phyloP scores from a whole-genome alignment of 2,888 invertebrate genomes.

The Meloe dianella region DNA sequence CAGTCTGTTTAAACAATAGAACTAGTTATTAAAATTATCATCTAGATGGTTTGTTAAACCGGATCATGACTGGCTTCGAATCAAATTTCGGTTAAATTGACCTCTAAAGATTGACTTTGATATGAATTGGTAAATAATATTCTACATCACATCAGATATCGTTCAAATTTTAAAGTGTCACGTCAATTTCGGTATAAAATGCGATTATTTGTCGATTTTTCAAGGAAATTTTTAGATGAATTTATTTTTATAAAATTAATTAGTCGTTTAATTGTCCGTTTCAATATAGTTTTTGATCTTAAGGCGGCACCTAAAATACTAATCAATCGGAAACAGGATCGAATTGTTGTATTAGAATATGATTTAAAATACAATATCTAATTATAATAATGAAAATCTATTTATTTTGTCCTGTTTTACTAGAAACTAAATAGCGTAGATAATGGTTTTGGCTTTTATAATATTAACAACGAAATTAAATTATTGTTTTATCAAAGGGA shows the following conservation, averaged over 20 bases:
- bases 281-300: too few relatives aligned
- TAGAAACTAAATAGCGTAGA: neutral
- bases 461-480: neutral
- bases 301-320: too few relatives aligned
- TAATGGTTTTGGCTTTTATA: slow-evolving; percentile 3
- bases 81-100: slow-evolving; percentile 1
- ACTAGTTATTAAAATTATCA: too few relatives aligned
- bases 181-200: too few relatives aligned
- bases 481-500: slow-evolving; percentile 1
- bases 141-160: neutral
- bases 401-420: neutral
- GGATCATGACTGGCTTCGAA: neutral
- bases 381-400: neutral
- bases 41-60: neutral
- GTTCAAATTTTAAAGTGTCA: neutral
- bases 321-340: too few relatives aligned
- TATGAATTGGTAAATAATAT: neutral
- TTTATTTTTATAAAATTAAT: too few relatives aligned
- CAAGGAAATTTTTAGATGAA: too few relatives aligned
- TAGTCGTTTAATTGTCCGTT: too few relatives aligned
- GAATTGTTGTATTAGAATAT: neutral
- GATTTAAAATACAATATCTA: neutral
- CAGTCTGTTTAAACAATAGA: too few relatives aligned
- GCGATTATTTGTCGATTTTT: too few relatives aligned
- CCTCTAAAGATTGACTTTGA: neutral